Base-by-base conservation (phyloP, 2,797 vertebrate species). In the Coendou prehensilis region DNA sequence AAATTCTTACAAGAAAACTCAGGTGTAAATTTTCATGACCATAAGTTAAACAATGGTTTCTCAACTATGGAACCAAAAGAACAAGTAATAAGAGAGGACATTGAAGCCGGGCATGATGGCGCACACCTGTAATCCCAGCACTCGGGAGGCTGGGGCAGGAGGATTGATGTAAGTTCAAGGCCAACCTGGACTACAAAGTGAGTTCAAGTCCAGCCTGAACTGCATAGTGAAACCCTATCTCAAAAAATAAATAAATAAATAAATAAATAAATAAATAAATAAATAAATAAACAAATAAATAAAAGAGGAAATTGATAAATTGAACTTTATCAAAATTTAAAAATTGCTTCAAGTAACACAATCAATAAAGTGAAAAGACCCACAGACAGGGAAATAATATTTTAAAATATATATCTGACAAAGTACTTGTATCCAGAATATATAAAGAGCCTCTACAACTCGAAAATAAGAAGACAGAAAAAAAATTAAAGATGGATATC, bases 1-100 rank as follows among this genome's bases (percentile, higher is more conserved):
- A 81, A 89, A 81, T 52, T 45, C 54, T 91, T 84, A 59, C 33
- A 84, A 87, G 91, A 94, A 93, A 71, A 73, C 79, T 15, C 37
- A 61, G 18, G 22, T 37, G 15, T 71, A 95, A 64, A 78, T 73
- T 59, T 93, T 84, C 11, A 52, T 67, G 84, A 67, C 67, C 56
- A 95, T 83, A 28, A 9, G 26, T 87, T 81, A 81, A 37, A 76
- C 15, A n/a, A 33, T 69, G 22, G 3, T 79, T 92, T 96, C 86
- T 83, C 20, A 84, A 47, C 69, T 59, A 45, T 54, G 22, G 82
- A 3, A 30, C 37, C 15, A 76, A 89, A 80, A 87, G 20, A 17
- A 87, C 20, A 57, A 83, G 75, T 23, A 41, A 41, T 41, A 41
- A 41, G 37, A 41, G 37, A 41, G 37, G 37, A 41, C 37, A 41